Percentiles rank a stretch among this genome's conserved stretches.
These are phyloP conservation scores for Brachypteracias leptosomus DNA, from an alignment of 2,113 vertebrate species.

Conservation along the genomic window DNA sequence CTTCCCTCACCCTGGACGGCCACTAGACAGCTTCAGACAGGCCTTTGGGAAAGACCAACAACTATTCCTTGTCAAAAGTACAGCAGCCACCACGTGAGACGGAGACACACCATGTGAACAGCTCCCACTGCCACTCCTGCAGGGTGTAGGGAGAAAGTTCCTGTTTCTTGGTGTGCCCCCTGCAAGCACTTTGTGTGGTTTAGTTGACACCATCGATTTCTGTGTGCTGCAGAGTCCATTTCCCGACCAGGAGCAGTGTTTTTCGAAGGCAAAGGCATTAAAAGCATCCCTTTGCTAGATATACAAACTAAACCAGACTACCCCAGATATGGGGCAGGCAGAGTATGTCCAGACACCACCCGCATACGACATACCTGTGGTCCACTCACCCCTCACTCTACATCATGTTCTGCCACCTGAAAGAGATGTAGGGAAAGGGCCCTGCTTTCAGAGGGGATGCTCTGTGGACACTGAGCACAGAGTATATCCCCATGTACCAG, in stretches of 20 bases:
- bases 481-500: not conserved
- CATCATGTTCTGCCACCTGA: not conserved
- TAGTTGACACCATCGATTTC: accelerated
- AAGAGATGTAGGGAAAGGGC: not conserved
- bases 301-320: not conserved
- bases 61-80: not conserved
- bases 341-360: not conserved
- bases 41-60: not conserved
- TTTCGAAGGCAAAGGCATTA: not conserved
- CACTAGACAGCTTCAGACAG: not conserved
- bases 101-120: accelerated
- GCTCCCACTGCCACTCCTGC: not conserved
- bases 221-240: not conserved
- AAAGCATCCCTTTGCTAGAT: not conserved
- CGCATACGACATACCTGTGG: no score
- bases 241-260: not conserved
- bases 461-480: not conserved
- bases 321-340: not conserved
- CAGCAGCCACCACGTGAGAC: accelerated
- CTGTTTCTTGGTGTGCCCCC: not conserved
- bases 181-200: not conserved
- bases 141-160: not conserved
- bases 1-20: not conserved
- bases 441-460: not conserved
- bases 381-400: not conserved